Conservation (phyloP, 2,888 invertebrate genomes). For the Hetaerina titia region DNA sequence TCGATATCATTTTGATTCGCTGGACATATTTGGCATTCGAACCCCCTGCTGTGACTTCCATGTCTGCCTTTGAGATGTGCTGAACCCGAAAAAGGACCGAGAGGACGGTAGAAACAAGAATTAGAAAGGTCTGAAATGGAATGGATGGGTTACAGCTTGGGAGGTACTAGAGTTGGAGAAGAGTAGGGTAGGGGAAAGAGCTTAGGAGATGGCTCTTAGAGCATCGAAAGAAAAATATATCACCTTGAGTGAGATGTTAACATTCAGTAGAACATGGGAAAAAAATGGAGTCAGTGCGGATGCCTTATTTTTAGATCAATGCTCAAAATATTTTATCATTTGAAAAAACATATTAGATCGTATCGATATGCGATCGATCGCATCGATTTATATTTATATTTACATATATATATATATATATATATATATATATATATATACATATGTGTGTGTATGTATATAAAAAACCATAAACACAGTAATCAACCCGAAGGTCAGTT, state of each 20-base stretch:
- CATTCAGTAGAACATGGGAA: background rate
- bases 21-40: conserved; percentile 38
- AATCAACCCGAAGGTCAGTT: too few relatives aligned
- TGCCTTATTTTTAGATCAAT: background rate
- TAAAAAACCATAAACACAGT: too few relatives aligned
- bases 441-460: too few relatives aligned
- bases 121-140: background rate
- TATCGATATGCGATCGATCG: too few relatives aligned
- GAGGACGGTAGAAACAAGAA: too few relatives aligned
- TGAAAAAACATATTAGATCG: too few relatives aligned
- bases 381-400: too few relatives aligned
- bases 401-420: too few relatives aligned
- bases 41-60: conserved; percentile 20
- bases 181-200: background rate
- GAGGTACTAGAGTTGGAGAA: background rate
- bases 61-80: conserved; percentile 49
- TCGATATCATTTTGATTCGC: conserved; percentile 43
- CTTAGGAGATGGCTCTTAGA: background rate
- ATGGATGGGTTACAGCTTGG: background rate
- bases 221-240: background rate
- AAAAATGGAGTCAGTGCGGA: background rate
- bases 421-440: too few relatives aligned
- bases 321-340: too few relatives aligned
- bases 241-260: background rate
- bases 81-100: too few relatives aligned